Evolutionary conservation across 37 sponge, comb jelly and placozoan species (phyloP), one percentile per base, ranked within the genome.

Genomic region (Diacarnus erythraeanus): DNA sequence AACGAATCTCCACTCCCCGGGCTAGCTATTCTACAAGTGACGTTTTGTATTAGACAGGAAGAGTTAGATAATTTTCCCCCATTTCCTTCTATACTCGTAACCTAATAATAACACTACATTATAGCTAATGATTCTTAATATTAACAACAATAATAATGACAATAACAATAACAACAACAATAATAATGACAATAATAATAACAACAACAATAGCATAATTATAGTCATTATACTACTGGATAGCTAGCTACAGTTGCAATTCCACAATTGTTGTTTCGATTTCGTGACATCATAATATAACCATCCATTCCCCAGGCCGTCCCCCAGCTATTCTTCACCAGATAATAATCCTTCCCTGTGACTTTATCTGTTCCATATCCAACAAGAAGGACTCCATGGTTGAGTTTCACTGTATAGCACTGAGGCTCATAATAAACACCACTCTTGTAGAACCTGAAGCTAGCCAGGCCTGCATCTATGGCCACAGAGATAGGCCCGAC

Each of bases 261-360:
- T 3, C 97, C 97, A 71, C 97, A 96, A 57, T 86, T 84, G 81
- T 96, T 95, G 58, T 69, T 51, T 22, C 75, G 74, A 80, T 90
- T 90, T 10, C 90, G 68, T 29, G 70, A 43, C 86, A 92, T 89
- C 71, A 57, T 64, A 86, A 96, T 61, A 89, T 90, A 96, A 2
- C 97, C 97, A 23, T 77, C 40, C 77, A 79, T 85, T 0, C 97
- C 97, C 97, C 97, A 96, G 25, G 42, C 34, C 18, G 77, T 57
- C 12, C 91, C 91, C 97, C 97, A 96, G 81, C 93, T 92, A 91
- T 96, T 96, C 90, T 96, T 96, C 59, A 96, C 97, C 8, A 96
- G 64, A 76, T 75, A 96, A 74, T 89, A 92, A 25, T 87, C 86
- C 57, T 74, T 57, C 2, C 89, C 86, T 0, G 42, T 83, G 10